Base-by-base conservation (phyloP, 2,797 vertebrate genomes). In the Karalla daura region DNA sequence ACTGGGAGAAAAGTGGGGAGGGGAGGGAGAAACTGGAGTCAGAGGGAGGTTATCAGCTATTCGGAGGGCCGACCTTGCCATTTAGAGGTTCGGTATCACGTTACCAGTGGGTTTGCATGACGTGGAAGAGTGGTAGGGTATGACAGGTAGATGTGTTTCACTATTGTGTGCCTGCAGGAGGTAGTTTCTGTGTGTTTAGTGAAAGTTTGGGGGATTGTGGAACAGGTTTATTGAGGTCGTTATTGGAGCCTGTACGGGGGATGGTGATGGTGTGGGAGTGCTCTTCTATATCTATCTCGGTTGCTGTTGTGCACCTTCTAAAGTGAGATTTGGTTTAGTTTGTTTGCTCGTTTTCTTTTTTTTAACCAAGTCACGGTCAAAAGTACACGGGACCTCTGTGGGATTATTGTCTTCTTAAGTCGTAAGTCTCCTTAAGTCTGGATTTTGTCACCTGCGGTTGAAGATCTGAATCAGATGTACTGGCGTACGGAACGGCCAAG, bases 391-490 rank as follows among this genome's bases (percentile, higher is more conserved):
- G 76, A 70, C 75, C 45, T 61, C 8, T 30, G 7, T 46, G 39
- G 56, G 70, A 50, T 88, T 80, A 75, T 28, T 80, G 56, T 60
- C 58, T 63, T n/a, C 78, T 86, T 87, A 88, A 76, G 61, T 61
- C 70, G 41, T 83, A 86, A 86, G 67, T 74, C 70, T 66, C 40
- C 51, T 69, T 89, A 85, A 89, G 49, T 68, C 54, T 44, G 66
- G 82, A 88, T 88, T 84, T 85, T 85, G 58, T 78, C 84, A 89
- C 85, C 85, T 76, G 27, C 47, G 41, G 55, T 46, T 59, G 66
- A 53, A 74, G 74, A 84, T 88, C 63, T 2, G 13, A 84, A 81
- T 80, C 30, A 69, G 55, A 80, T 61, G 52, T 60, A 46, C 15
- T 25, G 49, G 21, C 69, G 75, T 62, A 65, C 67, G 59, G 56